These are phyloP conservation scores for Plutella xylostella DNA, from an alignment of 2,888 invertebrate species.

Conservation along the genomic window DNA sequence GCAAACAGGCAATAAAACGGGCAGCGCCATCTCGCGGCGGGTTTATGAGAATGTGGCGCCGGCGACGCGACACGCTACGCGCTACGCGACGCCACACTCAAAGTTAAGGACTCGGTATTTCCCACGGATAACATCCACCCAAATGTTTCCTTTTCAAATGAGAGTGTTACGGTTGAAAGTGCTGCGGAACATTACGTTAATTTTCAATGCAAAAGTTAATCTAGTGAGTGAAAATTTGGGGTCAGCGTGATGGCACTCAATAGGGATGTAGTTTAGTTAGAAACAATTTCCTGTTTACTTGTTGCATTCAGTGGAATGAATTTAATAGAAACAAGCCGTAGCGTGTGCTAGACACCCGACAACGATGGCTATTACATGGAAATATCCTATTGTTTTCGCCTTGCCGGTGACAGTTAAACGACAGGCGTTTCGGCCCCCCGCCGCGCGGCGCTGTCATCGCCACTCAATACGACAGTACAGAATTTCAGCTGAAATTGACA, in stretches of 20 bases:
- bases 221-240: too few species aligned
- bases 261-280: too few species aligned
- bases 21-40: slow-evolving; percentile 52
- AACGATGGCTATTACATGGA: slow-evolving; percentile 24
- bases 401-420: slow-evolving; percentile 41
- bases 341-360: background rate
- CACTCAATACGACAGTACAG: slow-evolving; percentile 26
- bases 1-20: slow-evolving; percentile 56
- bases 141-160: background rate
- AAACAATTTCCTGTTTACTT: background rate
- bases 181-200: too few species aligned
- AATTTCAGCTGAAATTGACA: slow-evolving; percentile 6
- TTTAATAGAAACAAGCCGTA: background rate
- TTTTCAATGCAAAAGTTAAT: too few species aligned
- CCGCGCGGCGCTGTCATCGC: slow-evolving; percentile 47
- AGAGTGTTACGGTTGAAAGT: too few species aligned
- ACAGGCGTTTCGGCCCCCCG: slow-evolving; percentile 44
- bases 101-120: too few species aligned
- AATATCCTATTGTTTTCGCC: slow-evolving; percentile 40
- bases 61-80: slow-evolving; percentile 6
- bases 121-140: background rate
- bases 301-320: background rate
- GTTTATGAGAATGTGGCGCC: slow-evolving; percentile 47
- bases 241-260: too few species aligned
- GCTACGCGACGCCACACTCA: background rate